A percentile compares a stretch with the other conserved stretches of the same genome.
Conservation (phyloP, 2,888 invertebrate genomes). For the Notodonta ziczac region DNA sequence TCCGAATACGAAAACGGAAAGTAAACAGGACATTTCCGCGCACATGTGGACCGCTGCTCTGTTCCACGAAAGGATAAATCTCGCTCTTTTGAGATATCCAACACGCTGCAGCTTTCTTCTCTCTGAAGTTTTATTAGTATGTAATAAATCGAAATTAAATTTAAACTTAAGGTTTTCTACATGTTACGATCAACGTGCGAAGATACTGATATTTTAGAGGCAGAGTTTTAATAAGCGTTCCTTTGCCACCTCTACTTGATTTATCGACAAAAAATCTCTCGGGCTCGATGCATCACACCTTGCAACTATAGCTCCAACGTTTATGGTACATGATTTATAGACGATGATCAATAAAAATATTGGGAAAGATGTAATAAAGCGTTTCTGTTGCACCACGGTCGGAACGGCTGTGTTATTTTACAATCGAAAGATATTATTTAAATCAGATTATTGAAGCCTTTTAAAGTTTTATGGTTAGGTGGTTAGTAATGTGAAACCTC, state of each 20-base stretch:
- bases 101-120: conserved; percentile 43
- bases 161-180: conserved; percentile 33
- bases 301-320: conserved; percentile 52
- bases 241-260: conserved; percentile 59
- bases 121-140: conserved; percentile 33
- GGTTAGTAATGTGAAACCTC: conserved; percentile 43
- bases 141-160: conserved; percentile 34
- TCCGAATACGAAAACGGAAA: conserved; percentile 68
- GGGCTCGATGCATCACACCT: conserved; percentile 66
- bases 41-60: conserved; percentile 56
- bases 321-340: conserved; percentile 67
- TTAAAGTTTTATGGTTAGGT: conserved; percentile 51
- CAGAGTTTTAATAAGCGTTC: conserved; percentile 65
- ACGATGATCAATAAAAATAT: conserved; percentile 69
- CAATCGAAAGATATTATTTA: conserved; percentile 56
- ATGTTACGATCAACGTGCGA: conserved; percentile 37
- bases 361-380: conserved; percentile 61
- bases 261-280: conserved; percentile 59
- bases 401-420: conserved; percentile 56
- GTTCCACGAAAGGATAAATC: conserved; percentile 55
- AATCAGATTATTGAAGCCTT: conserved; percentile 59
- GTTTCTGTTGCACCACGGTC: conserved; percentile 48
- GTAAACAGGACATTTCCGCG: conserved; percentile 74
- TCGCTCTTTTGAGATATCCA: conserved; percentile 49
- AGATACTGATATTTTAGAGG: conserved; percentile 31